Percentiles rank a stretch among this genome's conserved stretches.
These are phyloP conservation scores for Cheilosia variabilis DNA, from an alignment of 2,888 invertebrate genomes.

Conservation along the genomic window DNA sequence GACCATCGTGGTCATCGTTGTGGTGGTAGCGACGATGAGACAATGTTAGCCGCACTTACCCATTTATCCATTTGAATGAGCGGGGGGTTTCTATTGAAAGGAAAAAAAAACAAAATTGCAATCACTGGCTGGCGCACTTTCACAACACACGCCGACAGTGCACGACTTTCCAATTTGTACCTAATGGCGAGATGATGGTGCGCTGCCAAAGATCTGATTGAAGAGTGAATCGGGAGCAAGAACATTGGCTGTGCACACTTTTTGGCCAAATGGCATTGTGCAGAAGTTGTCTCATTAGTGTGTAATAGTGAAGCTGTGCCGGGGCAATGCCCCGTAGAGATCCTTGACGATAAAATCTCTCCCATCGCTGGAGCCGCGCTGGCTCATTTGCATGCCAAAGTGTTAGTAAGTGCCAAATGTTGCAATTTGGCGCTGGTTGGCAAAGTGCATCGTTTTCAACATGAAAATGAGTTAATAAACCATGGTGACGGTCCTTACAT, in stretches of 20 bases:
- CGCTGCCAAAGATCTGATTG: background rate
- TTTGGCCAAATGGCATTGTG: slow-evolving; percentile 5
- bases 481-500: background rate
- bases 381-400: slow-evolving; percentile 14
- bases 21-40: slow-evolving; percentile 2
- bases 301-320: background rate
- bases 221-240: background rate
- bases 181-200: slow-evolving; percentile 26
- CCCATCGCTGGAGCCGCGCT: background rate
- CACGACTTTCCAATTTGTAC: slow-evolving; percentile 60
- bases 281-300: slow-evolving; percentile 22
- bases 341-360: background rate
- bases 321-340: background rate
- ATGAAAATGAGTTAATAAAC: slow-evolving; percentile 19
- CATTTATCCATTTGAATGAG: slow-evolving; percentile 4
- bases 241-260: background rate
- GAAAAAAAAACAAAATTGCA: background rate
- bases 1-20: slow-evolving; percentile 30
- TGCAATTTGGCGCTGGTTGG: slow-evolving; percentile 1
- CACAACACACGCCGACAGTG: slow-evolving; percentile 28
- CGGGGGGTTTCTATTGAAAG: background rate
- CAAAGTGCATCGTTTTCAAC: background rate
- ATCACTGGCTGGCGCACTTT: slow-evolving; percentile 42
- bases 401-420: slow-evolving; percentile 12
- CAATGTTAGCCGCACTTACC: background rate